Conservation (phyloP, 2,888 invertebrate species). For the Siphonodentalium dalli region DNA sequence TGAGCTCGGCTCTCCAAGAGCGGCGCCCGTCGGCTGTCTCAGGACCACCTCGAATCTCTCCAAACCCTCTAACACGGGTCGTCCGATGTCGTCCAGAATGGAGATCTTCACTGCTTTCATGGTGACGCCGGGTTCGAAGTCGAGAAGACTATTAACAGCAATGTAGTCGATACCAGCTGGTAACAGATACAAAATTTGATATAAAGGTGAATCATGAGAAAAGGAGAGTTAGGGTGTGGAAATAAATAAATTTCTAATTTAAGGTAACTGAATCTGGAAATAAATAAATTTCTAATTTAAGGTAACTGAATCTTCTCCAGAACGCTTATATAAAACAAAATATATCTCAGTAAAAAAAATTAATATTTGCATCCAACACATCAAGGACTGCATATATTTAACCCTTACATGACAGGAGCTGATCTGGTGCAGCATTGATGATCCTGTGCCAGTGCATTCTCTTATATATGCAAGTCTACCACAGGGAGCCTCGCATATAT, state of each 20-base stretch:
- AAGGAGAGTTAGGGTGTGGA: neutral
- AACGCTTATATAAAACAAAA: too few relatives aligned
- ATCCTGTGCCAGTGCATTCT: too few relatives aligned
- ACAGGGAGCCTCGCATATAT: too few relatives aligned
- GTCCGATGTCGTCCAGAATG: slow-evolving; percentile 63
- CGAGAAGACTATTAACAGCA: slow-evolving; percentile 55
- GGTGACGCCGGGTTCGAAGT: slow-evolving; percentile 60
- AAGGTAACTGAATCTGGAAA: neutral
- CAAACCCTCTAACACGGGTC: slow-evolving; percentile 59
- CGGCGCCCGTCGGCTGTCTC: slow-evolving; percentile 55
- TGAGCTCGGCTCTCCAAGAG: slow-evolving; percentile 54
- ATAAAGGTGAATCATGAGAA: neutral
- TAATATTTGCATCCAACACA: too few relatives aligned
- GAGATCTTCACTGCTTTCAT: slow-evolving; percentile 53
- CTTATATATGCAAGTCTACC: too few relatives aligned
- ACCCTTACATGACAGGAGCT: too few relatives aligned
- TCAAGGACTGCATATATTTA: too few relatives aligned
- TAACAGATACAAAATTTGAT: slow-evolving; percentile 9
- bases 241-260: neutral
- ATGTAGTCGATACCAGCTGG: slow-evolving; percentile 63
- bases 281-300: neutral
- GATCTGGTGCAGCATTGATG: too few relatives aligned
- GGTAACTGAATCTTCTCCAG: too few relatives aligned
- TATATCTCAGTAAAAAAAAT: too few relatives aligned
- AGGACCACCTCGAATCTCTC: slow-evolving; percentile 61